Evolutionary conservation across 2,113 vertebrate genomes (phyloP), one percentile per base, ranked within the genome.

Genomic region (Leuciscus idus): DNA sequence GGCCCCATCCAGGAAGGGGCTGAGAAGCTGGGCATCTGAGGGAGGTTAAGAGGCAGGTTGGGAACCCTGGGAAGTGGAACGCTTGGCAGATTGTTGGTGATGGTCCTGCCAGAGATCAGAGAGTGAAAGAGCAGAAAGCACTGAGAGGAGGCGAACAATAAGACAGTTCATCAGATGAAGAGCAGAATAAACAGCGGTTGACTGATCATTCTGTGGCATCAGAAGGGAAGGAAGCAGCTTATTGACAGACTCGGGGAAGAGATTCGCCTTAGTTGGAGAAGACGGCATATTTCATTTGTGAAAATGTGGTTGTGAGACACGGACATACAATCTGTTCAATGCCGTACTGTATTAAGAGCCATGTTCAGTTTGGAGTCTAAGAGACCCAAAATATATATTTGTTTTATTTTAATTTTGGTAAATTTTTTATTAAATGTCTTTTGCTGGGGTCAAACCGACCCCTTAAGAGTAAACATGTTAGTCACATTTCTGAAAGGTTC

Each of bases 11-110:
- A 98, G 88, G 97, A 95, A 88, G 97, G 96, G 83, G 96, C 93
- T 74, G 97, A 96, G 96, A 99, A 96, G 93, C 92, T 97, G 95
- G 98, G 98, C 93, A 99, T 97, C 96, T 97, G 97, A 86, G 96
- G 98, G 94, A 98, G 96, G 87, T 96, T 97, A 95, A 99, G 94
- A 93, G 97, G 95, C 93, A 99, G 96, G 94, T 95, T 97, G 95
- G 98, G 96, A 92, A 98, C 97, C 96, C 98, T 99, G 95, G 96
- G 97, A 94, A 99, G 97, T 94, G 97, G 96, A 95, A 98, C 96
- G 93, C 96, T 97, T 87, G 96, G 96, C 93, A 98, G 96, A 95
- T 96, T 98, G 96, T 97, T 98, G 94, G 97, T 97, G 93, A 99
- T 95, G 79, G 95, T 98, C 97, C 98, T 99, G 97, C 91, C 92